Base-by-base conservation (phyloP, 2,888 invertebrate genomes). In the Camptogramma bilineatum region DNA sequence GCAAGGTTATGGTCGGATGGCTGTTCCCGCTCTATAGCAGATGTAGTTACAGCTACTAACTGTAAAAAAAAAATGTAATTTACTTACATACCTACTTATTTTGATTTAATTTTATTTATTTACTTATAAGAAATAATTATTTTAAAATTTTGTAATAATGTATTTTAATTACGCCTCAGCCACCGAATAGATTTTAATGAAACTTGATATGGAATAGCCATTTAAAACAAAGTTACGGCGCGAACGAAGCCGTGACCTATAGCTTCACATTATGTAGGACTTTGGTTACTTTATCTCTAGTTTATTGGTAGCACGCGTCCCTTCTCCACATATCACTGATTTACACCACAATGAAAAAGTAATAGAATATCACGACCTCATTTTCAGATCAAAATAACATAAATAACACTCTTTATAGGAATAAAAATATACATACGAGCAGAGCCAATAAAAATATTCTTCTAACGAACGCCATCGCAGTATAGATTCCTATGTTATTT, bases 341-440 rank as follows among this genome's bases (percentile, higher is more conserved):
- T 13, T 39, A 39, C 4, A 39, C 3, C 34, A 13, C 13, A 39
- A 39, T 39, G 10, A 13, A 13, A 39, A 31, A 31, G 31, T 9
- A 31, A 28, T 28, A 28, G 28, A 28, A 39, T 39, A 39, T 13
- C 34, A 4, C 17, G 44, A 44, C 17, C 16, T 10, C 2, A 10
- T 13, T 44, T 42, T 16, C 16, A 44, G 44, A 16, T 28, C 53
- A 28, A 28, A 46, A 18, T 10, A 53, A 16, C 7, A 47, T 18
- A 24, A 44, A 17, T 28, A 42, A 21, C 9, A 24, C 34, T n/a
- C n/a, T 34, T n/a, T 24, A 7, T 18, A 17, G 16, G 28, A 10
- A 44, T n/a, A 53, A 54, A 57, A 44, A 10, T 58, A 59, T 56
- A 62, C 68, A 48, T 69, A 66, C 68, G 9, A 69, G 54, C 19